Evolutionary conservation across 1,140 invertebrate genomes (phyloP).

Genomic region (Diuraphis noxia): DNA sequence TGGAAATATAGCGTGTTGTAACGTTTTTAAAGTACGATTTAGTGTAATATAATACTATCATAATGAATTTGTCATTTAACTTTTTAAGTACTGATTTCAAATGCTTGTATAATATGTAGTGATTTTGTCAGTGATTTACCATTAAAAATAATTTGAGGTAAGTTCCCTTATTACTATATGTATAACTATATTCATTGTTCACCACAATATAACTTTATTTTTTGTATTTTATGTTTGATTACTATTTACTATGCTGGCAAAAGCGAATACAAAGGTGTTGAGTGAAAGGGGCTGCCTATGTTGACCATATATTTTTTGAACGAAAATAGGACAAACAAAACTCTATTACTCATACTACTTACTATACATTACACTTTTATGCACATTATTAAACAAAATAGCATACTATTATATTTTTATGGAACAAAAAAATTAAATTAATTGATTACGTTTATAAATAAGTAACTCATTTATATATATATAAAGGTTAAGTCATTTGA

Average conservation of each 20-base stretch:
- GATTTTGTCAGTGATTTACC: not conserved
- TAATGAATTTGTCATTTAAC: not conserved
- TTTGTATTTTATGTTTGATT: not conserved
- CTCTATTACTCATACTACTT: too few relatives aligned
- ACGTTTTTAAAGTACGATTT: not conserved
- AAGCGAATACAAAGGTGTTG: not conserved
- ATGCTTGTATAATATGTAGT: not conserved
- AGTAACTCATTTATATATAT: too few relatives aligned
- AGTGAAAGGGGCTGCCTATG: too few relatives aligned
- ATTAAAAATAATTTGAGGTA: not conserved
- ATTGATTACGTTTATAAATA: too few relatives aligned
- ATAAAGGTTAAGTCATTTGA: too few relatives aligned
- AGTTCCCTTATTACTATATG: not conserved
- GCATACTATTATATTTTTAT: too few relatives aligned
- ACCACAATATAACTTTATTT: not conserved
- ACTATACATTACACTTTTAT: too few relatives aligned
- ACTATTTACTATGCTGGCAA: not conserved
- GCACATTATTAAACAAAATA: too few relatives aligned
- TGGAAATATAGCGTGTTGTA: not conserved
- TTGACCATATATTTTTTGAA: too few relatives aligned
- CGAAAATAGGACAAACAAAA: too few relatives aligned
- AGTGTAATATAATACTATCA: not conserved
- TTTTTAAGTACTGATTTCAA: not conserved
- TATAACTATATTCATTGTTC: not conserved
- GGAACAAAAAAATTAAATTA: too few relatives aligned